Conservation (phyloP, 2,888 invertebrate genomes). For the Cheilosia soror region DNA sequence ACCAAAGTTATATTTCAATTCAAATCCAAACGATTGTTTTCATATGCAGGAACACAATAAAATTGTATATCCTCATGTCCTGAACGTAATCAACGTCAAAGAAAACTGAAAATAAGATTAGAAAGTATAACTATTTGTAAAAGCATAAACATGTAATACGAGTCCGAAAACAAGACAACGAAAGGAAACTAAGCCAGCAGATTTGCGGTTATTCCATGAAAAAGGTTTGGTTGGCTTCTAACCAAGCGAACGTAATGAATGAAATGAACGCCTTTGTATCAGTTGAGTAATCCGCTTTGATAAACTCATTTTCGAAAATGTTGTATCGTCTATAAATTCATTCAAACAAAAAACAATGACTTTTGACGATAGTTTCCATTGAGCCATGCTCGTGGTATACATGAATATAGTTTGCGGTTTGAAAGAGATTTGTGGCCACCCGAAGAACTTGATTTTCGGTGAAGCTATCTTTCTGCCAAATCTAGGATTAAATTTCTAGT, state of each 20-base stretch:
- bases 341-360: conserved; percentile 18
- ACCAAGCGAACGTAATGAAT: conserved; percentile 27
- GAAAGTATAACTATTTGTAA: conserved; percentile 48
- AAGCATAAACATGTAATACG: conserved; percentile 18
- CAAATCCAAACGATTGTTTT: conserved; percentile 53
- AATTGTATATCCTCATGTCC: neutral
- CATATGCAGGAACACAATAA: conserved; percentile 18
- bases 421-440: conserved; percentile 50
- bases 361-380: conserved; percentile 11
- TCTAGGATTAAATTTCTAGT: conserved; percentile 34
- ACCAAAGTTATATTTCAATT: conserved; percentile 62
- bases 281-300: conserved; percentile 63
- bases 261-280: conserved; percentile 41
- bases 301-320: conserved; percentile 49
- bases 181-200: conserved; percentile 46
- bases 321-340: conserved; percentile 50
- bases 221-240: conserved; percentile 45
- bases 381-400: neutral
- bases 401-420: conserved; percentile 35
- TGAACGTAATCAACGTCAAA: conserved; percentile 55
- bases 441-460: conserved; percentile 31
- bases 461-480: conserved; percentile 18
- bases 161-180: neutral
- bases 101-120: conserved; percentile 68
- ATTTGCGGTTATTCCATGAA: conserved; percentile 56